These are phyloP conservation scores for Trichonephila clavipes DNA, from an alignment of 1,140 invertebrate genomes.

Conservation along the genomic window DNA sequence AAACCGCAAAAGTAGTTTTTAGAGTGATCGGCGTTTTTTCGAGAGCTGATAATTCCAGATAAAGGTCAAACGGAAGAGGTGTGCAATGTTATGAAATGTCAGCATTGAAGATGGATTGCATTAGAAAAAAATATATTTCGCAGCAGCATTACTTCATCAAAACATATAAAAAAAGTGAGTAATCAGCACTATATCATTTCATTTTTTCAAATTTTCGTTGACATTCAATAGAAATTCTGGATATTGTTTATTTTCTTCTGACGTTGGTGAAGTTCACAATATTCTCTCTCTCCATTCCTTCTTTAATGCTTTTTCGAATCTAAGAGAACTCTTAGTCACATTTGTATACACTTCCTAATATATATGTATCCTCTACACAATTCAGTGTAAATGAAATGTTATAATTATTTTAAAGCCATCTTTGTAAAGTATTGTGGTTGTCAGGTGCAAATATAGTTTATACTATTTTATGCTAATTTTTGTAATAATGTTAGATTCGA, in stretches of 20 bases:
- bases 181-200: constrained; percentile 26
- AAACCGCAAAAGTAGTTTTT: not conserved
- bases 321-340: too few species aligned
- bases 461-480: too few species aligned
- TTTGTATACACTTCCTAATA: too few species aligned
- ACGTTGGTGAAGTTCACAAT: not conserved
- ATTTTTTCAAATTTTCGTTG: not conserved
- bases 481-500: too few species aligned
- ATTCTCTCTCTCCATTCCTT: not conserved
- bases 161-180: not conserved
- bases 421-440: too few species aligned
- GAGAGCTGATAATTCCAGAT: not conserved
- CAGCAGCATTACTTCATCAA: not conserved
- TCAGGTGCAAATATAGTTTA: too few species aligned
- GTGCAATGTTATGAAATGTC: constrained; percentile 9
- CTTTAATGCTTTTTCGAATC: not conserved
- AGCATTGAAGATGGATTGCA: not conserved
- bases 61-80: constrained; percentile 3
- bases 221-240: not conserved
- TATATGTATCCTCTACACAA: too few species aligned
- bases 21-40: not conserved
- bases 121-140: not conserved
- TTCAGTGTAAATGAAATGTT: too few species aligned
- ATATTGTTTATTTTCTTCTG: not conserved
- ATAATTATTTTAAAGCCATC: too few species aligned